Evolutionary conservation across 2,888 invertebrate genomes (phyloP), one percentile per base, ranked within the genome.

Genomic region (Microplitis manilae): DNA sequence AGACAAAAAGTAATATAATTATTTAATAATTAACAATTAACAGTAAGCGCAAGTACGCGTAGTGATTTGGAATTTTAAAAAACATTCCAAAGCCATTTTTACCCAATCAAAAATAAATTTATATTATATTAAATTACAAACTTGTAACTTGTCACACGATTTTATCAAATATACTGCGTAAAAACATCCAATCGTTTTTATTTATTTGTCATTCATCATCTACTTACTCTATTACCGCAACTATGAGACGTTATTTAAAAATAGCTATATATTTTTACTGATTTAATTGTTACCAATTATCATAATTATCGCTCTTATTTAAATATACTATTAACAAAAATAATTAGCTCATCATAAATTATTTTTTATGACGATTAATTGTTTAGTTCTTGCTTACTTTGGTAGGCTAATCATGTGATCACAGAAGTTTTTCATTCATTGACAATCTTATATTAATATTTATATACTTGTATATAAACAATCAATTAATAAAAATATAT

Each of bases 361-460:
- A 13, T 59, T 62, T 62, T 62, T 15, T 62, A 20, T 62, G 62
- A 62, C 67, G 5, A 68, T 67, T 71, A 76, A 81, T 77, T 68
- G 38, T 20, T 40, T 50, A 40, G 68, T 68, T 61, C 8, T 38
- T 15, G 9, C 71, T 8, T 15, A 38, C 60, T 59, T 65, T 59
- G 60, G 71, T 60, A 60, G 60, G 65, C 71, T 68, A 73, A 39
- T 38, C 73, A 68, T 76, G 74, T 76, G 78, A 78, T 80, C 79
- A 78, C 77, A 81, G 71, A 60, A 61, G 70, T 78, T 78, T 69
- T 75, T 67, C 13, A 73, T 68, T 64, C 15, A 71, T 79, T 81
- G 76, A 78, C 39, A 20, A 5, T 17, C 41, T 40, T 17, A 41
- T 65, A 41, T 50, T 59, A 7, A 50, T 38, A 38, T 15, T 68